Base-by-base conservation (phyloP, 2,888 invertebrate genomes). In the Platycnemis pennipes region DNA sequence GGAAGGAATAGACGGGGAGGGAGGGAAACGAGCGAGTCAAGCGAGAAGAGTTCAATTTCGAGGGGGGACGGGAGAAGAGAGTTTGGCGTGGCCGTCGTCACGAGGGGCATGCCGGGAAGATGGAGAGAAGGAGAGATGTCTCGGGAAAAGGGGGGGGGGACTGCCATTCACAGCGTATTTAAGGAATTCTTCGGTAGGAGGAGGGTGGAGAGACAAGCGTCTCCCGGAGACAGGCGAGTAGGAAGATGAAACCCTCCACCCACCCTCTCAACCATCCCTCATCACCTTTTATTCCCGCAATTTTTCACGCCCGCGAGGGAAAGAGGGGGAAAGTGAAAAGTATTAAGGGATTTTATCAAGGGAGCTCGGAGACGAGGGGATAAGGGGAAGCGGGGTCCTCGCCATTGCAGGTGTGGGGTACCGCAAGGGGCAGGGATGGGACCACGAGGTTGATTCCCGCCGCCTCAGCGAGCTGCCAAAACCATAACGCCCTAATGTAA, bases 321-420 rank as follows among this genome's bases (percentile, higher is more conserved):
- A 77, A 26, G 22, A 22, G 8, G 69, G 11, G 69, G 87, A 87
- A 87, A 77, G 77, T 77, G 77, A 77, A 77, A 77, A 77, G 77
- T 77, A 77, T 77, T 77, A 37, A 77, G 77, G 77, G 77, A 37
- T 77, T 77, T 77, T 77, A 63, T 63, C 63, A 63, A 63, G 63
- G 63, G 26, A n/a, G 3, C 63, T 31, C 77, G 26, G 37, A 5
- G 37, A 4, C 22, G 37, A 37, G 11, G 11, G 37, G 13, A 11
- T 0, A 37, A 4, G 37, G 77, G 77, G 3, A 37, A 26, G 37
- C n/a, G 63, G 63, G 26, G 63, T 0, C 0, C 1, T 63, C n/a
- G 7, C 63, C 26, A 8, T 26, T 8, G 63, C 49, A 22, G 63
- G 63, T 63, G 26, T n/a, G 77, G 11, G 13, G 7, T 77, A 26